Conservation (phyloP, 2,888 invertebrate genomes). For the Cephalotes varians region DNA sequence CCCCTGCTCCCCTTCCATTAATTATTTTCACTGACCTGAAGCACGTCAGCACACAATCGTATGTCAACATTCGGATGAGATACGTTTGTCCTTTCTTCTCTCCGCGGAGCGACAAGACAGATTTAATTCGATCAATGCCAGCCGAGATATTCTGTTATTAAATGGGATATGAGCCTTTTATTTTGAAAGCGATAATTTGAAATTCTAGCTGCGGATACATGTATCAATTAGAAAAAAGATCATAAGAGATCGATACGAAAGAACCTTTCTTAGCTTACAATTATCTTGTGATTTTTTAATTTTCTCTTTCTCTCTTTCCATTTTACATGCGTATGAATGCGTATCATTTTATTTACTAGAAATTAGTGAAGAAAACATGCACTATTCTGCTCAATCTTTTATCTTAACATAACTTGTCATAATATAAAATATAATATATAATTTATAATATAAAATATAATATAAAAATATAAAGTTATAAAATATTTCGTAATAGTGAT, state of each 20-base stretch:
- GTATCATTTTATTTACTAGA: background rate
- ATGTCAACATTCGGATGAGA: slow-evolving; percentile 20
- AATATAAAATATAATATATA: too few species aligned
- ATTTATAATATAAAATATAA: too few species aligned
- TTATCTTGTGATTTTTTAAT: background rate
- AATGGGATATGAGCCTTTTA: background rate
- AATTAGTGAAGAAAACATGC: background rate
- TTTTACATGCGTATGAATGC: background rate
- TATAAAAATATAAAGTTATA: too few species aligned
- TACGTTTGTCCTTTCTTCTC: slow-evolving; percentile 29
- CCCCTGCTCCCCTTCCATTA: slow-evolving; percentile 36
- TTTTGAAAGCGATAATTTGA: background rate
- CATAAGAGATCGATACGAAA: background rate
- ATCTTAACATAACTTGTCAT: background rate
- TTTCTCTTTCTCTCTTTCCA: background rate
- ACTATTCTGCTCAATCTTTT: background rate
- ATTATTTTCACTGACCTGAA: slow-evolving; percentile 64
- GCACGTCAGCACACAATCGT: slow-evolving; percentile 37
- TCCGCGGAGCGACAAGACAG: slow-evolving; percentile 29
- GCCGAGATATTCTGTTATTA: background rate
- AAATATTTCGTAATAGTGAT: background rate
- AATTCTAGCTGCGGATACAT: background rate
- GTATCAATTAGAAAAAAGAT: background rate
- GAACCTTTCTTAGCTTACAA: background rate
- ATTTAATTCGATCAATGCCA: slow-evolving; percentile 45